Evolutionary conservation across 2,113 vertebrate genomes (phyloP), one percentile per base, ranked within the genome.

Genomic region (Myiozetetes cayanensis): DNA sequence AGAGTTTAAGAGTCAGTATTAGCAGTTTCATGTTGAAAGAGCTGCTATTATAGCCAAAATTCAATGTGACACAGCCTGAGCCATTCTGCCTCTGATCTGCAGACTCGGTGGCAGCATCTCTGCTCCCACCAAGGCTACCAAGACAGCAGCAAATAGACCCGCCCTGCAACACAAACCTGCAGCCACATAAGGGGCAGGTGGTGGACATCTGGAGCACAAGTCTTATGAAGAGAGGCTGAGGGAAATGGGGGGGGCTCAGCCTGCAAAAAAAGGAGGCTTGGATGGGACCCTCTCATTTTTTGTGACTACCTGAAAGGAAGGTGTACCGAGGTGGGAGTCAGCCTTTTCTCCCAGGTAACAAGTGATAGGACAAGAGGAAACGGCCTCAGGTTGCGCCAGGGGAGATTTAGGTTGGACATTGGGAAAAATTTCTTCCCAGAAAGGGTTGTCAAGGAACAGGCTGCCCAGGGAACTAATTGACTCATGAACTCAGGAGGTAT

Each of bases 81-180:
- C 8, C 27, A 2, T 67, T 68, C 56, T 80, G 35, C 39, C 58
- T 53, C 41, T 25, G 37, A 33, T 21, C 25, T 41, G 25, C 3
- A 1, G 77, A 43, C 24, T 24, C 30, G 2, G 0, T 61, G 37
- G 33, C 28, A 73, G 24, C 11, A 1, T 35, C 65, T 78, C 31
- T 56, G 25, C 17, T 56, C 53, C 14, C 25, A 12, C 5, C 21
- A 15, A 47, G 27, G 24, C 21, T 83, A 18, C 33, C 1, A 1
- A 47, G 43, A 17, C 0, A 1, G 35, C 21, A 28, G 14, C 35
- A 50, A 11, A 21, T 4, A 22, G 46, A 66, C 11, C 24, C 3
- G 3, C 6, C 16, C 20, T 2, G 4, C 47, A 46, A 43, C 0
- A 0, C 22, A 10, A 39, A 59, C 31, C 39, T 63, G 47, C 49